Evolutionary conservation across 2,888 invertebrate species (phyloP).

Genomic region (Bellardia bayeri): DNA sequence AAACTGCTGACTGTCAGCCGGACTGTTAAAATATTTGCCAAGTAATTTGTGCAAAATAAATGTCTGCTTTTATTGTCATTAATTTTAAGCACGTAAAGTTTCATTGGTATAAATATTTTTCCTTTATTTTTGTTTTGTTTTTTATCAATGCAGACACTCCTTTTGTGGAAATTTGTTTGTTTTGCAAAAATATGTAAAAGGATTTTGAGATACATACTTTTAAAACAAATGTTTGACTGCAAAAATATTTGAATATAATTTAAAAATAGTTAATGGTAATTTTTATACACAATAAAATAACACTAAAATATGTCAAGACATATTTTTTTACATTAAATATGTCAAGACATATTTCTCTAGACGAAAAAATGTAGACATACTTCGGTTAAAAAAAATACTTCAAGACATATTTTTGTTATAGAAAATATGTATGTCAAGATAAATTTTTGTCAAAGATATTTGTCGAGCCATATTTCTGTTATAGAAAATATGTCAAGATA

Average conservation of each 20-base stretch:
- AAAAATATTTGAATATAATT: background rate
- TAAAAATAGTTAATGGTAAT: too few relatives aligned
- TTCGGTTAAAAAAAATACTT: too few relatives aligned
- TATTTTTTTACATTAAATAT: too few relatives aligned
- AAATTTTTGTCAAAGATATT: too few relatives aligned
- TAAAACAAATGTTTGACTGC: background rate
- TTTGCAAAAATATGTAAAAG: constrained; percentile 1
- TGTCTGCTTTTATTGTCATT: constrained; percentile 64
- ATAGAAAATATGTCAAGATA: too few relatives aligned
- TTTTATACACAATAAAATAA: too few relatives aligned
- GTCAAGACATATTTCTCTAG: too few relatives aligned
- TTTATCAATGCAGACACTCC: constrained; percentile 10
- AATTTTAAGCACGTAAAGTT: constrained; percentile 62
- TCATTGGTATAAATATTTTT: background rate
- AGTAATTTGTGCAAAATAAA: constrained; percentile 55
- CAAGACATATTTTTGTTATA: too few relatives aligned
- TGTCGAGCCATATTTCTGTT: too few relatives aligned
- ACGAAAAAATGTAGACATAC: too few relatives aligned
- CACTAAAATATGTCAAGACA: too few relatives aligned
- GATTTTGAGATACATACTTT: constrained; percentile 26
- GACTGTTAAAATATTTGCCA: constrained; percentile 31
- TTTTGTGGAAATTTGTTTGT: constrained; percentile 5
- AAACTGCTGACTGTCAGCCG: constrained; percentile 12
- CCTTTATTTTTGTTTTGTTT: background rate
- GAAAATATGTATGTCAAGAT: too few relatives aligned